Evolutionary conservation across 2,888 invertebrate species (phyloP), one percentile per base, ranked within the genome.

Genomic region (Junonia oenone): DNA sequence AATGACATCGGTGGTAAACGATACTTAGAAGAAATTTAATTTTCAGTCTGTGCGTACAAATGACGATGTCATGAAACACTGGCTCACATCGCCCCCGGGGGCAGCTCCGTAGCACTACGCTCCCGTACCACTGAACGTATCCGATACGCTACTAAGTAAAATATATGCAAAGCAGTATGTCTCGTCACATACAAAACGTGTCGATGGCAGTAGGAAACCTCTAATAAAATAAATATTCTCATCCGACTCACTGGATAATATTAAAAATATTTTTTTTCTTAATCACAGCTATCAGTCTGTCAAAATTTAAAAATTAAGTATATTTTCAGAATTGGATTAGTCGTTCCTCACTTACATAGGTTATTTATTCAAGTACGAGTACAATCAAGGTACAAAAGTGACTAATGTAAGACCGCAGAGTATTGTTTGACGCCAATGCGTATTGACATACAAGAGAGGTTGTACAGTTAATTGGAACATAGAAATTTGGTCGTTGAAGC

Each of bases 271-370:
- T 86, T 83, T 89, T 46, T 58, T 54, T 59, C 85, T 87, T 89
- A 89, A 90, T 90, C 90, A 90, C 90, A 90, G 89, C 86, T 89
- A 89, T 90, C 90, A 90, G 90, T 90, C 90, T 90, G 90, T 88
- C 82, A 86, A 83, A 90, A 89, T 90, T 90, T 90, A 89, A 90
- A 43, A 43, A 90, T 90, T 90, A 90, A 90, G 89, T 90, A 90
- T 89, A 90, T 90, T 86, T 67, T 88, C 88, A 88, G 87, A 89
- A 85, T 83, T 84, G 86, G 79, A 83, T 89, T 85, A 84, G 84
- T 85, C 83, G 76, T 81, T 76, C 80, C 78, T 83, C 82, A 80
- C 85, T 82, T 83, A 83, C 70, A 78, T 81, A 86, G 78, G 81
- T 82, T 78, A 77, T 78, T 80, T 82, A 83, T 82, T 86, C 83